These are phyloP conservation scores for Apomyelois bistriatella DNA, from an alignment of 2,888 invertebrate genomes.

Conservation along the genomic window DNA sequence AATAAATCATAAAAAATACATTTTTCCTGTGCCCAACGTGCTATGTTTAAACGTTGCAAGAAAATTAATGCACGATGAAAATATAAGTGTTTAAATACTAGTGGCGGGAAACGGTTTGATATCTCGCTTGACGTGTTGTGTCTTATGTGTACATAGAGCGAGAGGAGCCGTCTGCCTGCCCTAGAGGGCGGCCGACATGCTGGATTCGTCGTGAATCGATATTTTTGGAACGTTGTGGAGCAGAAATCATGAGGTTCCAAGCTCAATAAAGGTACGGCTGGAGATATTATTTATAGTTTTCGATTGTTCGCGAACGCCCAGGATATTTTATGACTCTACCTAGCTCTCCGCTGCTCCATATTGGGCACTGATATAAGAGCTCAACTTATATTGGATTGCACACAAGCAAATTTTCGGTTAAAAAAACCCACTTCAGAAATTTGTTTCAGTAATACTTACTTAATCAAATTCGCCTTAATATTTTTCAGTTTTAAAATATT, in stretches of 20 bases:
- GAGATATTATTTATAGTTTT: slow-evolving; percentile 51
- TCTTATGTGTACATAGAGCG: slow-evolving; percentile 75
- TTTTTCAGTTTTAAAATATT: too few relatives aligned
- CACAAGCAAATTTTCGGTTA: too few relatives aligned
- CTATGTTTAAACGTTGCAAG: slow-evolving; percentile 24
- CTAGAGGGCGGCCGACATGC: slow-evolving; percentile 78
- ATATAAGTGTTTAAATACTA: slow-evolving; percentile 64
- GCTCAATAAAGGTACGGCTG: slow-evolving; percentile 72
- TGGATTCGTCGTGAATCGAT: slow-evolving; percentile 78
- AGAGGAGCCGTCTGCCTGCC: slow-evolving; percentile 67
- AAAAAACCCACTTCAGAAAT: too few relatives aligned
- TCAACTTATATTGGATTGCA: slow-evolving; percentile 5
- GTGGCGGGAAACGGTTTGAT: slow-evolving; percentile 80
- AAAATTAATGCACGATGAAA: slow-evolving; percentile 35
- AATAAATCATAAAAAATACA: slow-evolving; percentile 32
- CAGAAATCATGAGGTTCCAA: slow-evolving; percentile 71
- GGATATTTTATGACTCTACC: slow-evolving; percentile 20
- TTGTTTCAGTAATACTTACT: too few relatives aligned
- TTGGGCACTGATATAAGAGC: slow-evolving; percentile 41
- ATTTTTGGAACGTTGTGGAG: slow-evolving; percentile 75
- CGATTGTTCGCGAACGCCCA: slow-evolving; percentile 30
- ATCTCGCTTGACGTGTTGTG: slow-evolving; percentile 78
- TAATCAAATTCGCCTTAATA: too few relatives aligned
- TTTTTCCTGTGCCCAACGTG: slow-evolving; percentile 32
- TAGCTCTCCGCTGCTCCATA: slow-evolving; percentile 33